phyloP scores from a whole-genome alignment of 2,888 invertebrate genomes.

The Cancer borealis region DNA sequence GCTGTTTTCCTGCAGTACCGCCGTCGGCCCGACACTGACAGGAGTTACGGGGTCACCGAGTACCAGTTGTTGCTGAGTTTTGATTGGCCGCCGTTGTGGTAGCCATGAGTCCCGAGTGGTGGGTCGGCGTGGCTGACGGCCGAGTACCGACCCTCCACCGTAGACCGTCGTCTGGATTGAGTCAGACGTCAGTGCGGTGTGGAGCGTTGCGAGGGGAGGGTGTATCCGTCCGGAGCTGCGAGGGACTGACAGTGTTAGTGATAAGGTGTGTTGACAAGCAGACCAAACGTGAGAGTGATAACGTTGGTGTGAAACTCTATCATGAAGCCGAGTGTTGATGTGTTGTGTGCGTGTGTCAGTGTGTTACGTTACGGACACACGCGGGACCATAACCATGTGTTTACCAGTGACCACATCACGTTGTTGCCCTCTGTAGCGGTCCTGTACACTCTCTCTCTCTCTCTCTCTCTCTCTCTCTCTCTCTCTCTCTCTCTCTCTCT shows the following conservation, averaged over 20 bases:
- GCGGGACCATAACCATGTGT: background rate
- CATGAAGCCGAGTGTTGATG: background rate
- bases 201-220: slow-evolving; percentile 9
- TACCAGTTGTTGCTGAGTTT: background rate
- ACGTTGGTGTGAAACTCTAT: background rate
- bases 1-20: background rate
- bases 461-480: slow-evolving; percentile 28
- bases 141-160: background rate
- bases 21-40: background rate
- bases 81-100: background rate
- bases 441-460: slow-evolving; percentile 34
- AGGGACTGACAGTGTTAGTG: slow-evolving; percentile 2
- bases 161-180: background rate
- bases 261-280: background rate
- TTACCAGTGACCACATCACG: background rate
- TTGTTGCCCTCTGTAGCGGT: background rate
- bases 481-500: slow-evolving; percentile 31
- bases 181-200: slow-evolving; percentile 1
- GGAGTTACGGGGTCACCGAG: background rate
- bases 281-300: background rate
- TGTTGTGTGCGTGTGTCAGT: background rate
- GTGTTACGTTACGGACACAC: background rate
- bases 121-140: background rate
- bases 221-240: background rate
- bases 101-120: background rate